Base-by-base conservation (phyloP, 64 coral and sea anemone species). In the Astreopora myriophthalma region DNA sequence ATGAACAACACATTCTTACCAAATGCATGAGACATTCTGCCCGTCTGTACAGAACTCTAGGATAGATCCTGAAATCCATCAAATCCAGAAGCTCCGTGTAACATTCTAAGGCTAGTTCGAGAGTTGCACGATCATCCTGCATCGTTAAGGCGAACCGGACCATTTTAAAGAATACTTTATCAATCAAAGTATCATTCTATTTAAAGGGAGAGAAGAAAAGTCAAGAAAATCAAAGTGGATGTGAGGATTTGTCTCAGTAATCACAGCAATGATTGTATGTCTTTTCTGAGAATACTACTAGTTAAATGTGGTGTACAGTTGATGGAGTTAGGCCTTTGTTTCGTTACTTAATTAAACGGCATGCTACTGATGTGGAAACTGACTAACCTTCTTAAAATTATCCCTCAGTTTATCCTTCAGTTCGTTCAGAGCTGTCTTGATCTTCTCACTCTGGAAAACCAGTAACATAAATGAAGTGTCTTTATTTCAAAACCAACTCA, bases 11-110 rank as follows among this genome's bases (percentile, higher is more conserved):
- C 6, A 11, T 31, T 80, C 2, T 65, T 83, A 83, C 79, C 79
- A 63, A 33, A 0, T 83, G 17, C 20, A 83, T 0, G 9, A 83
- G 26, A 22, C 55, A 64, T 83, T 83, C 52, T 35, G 79, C 79
- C 12, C 34, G 28, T 8, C 20, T 83, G 8, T 38, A 20, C 9
- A 64, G 57, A 25, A 83, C 57, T 37, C n/a, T 32, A 39, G 57
- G 79, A 5, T 64, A 3, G 64, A 64, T 1, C 10, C 37, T 62
- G 22, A 83, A 83, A 34, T 83, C 20, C 14, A 83, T 9, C 29
- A 83, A 26, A 1, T 83, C 79, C 32, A 83, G 57, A 35, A 83
- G 38, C 27, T 83, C 79, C 1, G 27, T 83, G 31, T 61, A 65
- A 38, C 29, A 22, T 37, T 83, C 79, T 19, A 83, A 23, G 6